Evolutionary conservation across 1,140 invertebrate species (phyloP), one percentile per base, ranked within the genome.

Genomic region (Cyclargus thomasi): DNA sequence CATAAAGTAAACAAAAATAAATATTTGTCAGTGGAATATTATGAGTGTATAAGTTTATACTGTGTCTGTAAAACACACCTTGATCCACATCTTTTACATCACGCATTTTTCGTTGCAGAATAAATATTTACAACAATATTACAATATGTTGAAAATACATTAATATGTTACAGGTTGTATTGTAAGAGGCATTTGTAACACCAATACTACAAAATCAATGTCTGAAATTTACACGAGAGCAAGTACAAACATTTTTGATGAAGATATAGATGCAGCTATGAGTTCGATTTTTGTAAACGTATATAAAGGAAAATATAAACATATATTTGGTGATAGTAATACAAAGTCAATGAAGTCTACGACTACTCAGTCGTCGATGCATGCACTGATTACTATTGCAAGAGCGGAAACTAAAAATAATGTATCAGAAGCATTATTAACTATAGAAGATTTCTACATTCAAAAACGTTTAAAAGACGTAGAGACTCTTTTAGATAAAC

Each of bases 401-500:
- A 20, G 10, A 20, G 17, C 5, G 11, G 7, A 55, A 55, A 55
- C 53, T 18, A 55, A 55, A 17, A 55, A 16, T 55, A 17, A 20
- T 20, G 4, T 55, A 2, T 11, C 53, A 67, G 16, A 18, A 3
- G 70, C 70, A 18, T 39, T 71, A n/a, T 74, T n/a, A n/a, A n/a
- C 69, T 18, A 18, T 67, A 20, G 66, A 67, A 16, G 35, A 73
- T 35, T 72, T 76, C 18, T 35, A 62, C 63, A 36, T 35, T 17
- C 63, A 68, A 8, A 67, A 72, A 62, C 8, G 39, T 47, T 16
- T 47, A 14, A 47, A 64, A 17, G 63, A 74, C 16, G 17, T 81
- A 21, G 63, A 57, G 23, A 59, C 39, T n/a, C 36, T 78, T 23
- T 10, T 79, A 18, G 65, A 70, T 20, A 39, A 67, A 17, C 23